phyloP scores from a whole-genome alignment of 2,888 invertebrate genomes.

The Yponomeuta evonymella region DNA sequence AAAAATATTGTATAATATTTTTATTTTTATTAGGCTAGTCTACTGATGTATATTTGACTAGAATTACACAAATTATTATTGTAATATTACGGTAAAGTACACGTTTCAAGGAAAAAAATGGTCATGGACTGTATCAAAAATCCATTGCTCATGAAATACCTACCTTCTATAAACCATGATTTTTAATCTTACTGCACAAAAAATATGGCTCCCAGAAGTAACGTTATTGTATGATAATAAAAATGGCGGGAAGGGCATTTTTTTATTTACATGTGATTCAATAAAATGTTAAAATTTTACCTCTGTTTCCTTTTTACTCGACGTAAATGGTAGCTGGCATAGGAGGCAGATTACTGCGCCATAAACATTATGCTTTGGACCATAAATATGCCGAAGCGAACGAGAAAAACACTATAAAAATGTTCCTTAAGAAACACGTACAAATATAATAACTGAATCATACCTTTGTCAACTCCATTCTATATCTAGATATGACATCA shows the following conservation, averaged over 20 bases:
- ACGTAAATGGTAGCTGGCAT: not conserved
- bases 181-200: slow-evolving; percentile 29
- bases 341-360: not conserved
- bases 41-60: slow-evolving; percentile 15
- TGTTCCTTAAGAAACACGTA: not conserved
- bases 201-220: slow-evolving; percentile 18
- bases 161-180: slow-evolving; percentile 24
- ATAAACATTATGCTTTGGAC: not conserved
- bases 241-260: slow-evolving; percentile 34
- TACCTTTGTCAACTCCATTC: not conserved
- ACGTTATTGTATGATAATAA: slow-evolving; percentile 24
- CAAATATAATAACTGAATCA: not conserved
- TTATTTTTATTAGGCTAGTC: slow-evolving; percentile 16
- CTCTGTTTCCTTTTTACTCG: slow-evolving; percentile 24
- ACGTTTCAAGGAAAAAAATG: not conserved
- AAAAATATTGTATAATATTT: slow-evolving; percentile 14
- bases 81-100: not conserved
- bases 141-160: slow-evolving; percentile 36
- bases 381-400: not conserved
- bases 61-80: slow-evolving; percentile 12
- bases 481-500: too few relatives aligned
- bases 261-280: slow-evolving; percentile 53
- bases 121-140: slow-evolving; percentile 33
- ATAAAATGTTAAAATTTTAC: slow-evolving; percentile 40
- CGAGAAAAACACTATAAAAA: slow-evolving; percentile 11